Conservation (phyloP, 2,113 vertebrate genomes). For the Sialia sialis region DNA sequence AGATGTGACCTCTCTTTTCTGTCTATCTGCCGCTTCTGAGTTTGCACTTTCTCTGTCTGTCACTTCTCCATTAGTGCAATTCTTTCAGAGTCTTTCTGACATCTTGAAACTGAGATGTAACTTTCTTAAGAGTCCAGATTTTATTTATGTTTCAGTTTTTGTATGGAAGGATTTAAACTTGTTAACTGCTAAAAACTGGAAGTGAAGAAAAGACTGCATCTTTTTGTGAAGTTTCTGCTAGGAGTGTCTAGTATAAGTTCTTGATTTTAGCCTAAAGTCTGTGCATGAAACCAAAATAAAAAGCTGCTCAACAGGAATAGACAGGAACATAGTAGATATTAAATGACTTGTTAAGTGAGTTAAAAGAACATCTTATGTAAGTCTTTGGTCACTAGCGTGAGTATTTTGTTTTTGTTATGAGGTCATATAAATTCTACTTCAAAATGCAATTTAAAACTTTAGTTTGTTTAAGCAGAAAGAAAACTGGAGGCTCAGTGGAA, state of each 20-base stretch:
- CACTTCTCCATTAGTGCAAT: neutral
- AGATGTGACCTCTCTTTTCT: neutral
- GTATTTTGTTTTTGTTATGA: neutral
- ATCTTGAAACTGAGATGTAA: neutral
- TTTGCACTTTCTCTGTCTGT: neutral
- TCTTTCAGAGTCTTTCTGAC: neutral
- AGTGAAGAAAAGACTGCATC: neutral
- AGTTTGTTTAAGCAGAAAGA: conserved; percentile 50
- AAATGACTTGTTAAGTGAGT: conserved; percentile 9
- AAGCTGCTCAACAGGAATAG: conserved; percentile 25
- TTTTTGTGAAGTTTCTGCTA: neutral
- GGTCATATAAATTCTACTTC: neutral
- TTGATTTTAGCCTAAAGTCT: neutral
- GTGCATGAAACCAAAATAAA: conserved; percentile 11
- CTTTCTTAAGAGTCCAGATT: neutral
- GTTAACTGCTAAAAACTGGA: neutral
- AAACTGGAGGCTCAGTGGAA: conserved; percentile 1
- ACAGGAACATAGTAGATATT: neutral
- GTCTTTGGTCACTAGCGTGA: neutral
- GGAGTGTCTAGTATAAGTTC: neutral
- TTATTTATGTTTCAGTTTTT: neutral
- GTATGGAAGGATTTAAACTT: neutral
- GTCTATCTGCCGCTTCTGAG: neutral
- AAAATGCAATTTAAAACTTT: neutral
- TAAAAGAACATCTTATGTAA: conserved; percentile 16